Evolutionary conservation across 1,140 invertebrate genomes (phyloP), one percentile per base, ranked within the genome.

Genomic region (Nephila pilipes): DNA sequence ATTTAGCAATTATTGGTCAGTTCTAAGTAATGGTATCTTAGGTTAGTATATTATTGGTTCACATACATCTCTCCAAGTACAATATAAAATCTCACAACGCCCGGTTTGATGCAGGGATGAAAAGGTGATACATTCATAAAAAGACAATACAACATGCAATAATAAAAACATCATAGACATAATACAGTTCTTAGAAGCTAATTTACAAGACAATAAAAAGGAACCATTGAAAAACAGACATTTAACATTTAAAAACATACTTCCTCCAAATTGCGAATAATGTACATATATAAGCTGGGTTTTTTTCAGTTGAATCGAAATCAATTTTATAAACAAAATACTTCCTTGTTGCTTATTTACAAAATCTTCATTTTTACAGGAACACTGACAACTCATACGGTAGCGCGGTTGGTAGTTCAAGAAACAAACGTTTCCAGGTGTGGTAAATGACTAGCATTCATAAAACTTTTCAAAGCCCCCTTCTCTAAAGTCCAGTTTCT

Each of bases 381-480:
- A 65, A 65, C 63, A 10, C 63, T 65, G 20, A 4, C 63, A 65
- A 65, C 10, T 65, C 25, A 65, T 25, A 65, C 22, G n/a, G 22
- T 65, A 65, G n/a, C 63, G 6, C 63, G 1, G n/a, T 5, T 16
- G 58, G 6, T 60, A 60, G 58, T 60, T 65, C 5, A 65, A 29
- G 63, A 65, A 65, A 65, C 63, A 25, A 65, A 60, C 0, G 16
- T 46, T 22, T 75, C 16, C 69, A 14, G 29, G 29, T 32, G n/a
- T 18, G 69, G 29, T 75, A 75, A 75, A 75, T 75, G 32, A 65
- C 63, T 65, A 65, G 63, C 63, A 65, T 65, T 65, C n/a, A 65
- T 65, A 12, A n/a, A 65, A 65, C n/a, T 65, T 65, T 20, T n/a
- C 25, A 25, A 25, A 25, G n/a, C 10, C 10, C 8, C 25, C 20